Base-by-base conservation (phyloP, 2,113 vertebrate species). In the Chamaea fasciata region DNA sequence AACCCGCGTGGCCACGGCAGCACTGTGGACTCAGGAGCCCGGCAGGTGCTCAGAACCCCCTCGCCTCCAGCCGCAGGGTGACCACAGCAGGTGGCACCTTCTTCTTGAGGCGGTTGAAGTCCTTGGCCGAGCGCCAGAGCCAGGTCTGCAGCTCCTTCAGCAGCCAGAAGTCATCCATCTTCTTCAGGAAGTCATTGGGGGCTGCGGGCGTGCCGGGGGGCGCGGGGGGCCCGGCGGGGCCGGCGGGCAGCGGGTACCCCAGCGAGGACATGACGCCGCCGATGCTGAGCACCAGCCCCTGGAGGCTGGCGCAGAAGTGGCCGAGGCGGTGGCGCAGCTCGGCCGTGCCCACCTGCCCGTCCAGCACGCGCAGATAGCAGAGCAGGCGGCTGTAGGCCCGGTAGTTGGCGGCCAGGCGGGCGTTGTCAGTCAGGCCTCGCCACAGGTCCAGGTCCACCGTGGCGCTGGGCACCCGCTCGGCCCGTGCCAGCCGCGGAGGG, bases 161-260 rank as follows among this genome's bases (percentile, higher is more conserved):
- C 96, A 99, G 97, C 99, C 99, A 99, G 96, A 99, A 99, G 35
- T 99, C 99, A 47, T 99, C 99, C 98, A 99, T 99, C 97, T 99
- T 99, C 94, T 99, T 97, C 55, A 99, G 98, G 88, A 99, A 99
- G 96, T 99, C 98, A 10, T 98, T 99, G 92, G 98, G 97, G 2
- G 98, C 98, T 97, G 31, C 4, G 17, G 98, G 7, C 82, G 77
- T 5, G 74, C 98, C 65, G 52, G 96, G 68, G 95, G 97, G 55
- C 2, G 11, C 30, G 90, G 92, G 46, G 92, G 92, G 67, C 95
- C 98, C 79, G 68, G 92, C 82, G 7, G 91, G 95, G 24, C 94
- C 97, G 5, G 53, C 92, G 19, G 99, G 98, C 47, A 98, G 93
- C 0, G 98, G 97, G 90, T 99, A 99, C 19, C 99, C 98, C 50